Percentiles rank a stretch among this genome's conserved stretches.
Conservation (phyloP, 2,888 invertebrate species). For the Drosophila rellima region DNA sequence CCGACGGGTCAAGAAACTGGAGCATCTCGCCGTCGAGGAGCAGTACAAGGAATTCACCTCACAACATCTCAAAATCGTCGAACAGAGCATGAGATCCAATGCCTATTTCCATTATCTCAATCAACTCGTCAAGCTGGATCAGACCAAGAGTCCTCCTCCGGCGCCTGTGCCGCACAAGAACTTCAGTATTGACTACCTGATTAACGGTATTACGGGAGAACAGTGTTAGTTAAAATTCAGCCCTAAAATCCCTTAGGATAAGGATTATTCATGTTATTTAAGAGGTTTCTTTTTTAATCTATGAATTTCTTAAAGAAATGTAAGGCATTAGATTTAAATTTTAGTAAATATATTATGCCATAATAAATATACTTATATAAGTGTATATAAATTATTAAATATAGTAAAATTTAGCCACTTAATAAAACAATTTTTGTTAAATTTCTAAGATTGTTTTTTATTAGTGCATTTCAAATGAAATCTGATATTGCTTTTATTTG, state of each 20-base stretch:
- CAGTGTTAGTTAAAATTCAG: slow-evolving; percentile 15
- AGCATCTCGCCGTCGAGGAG: slow-evolving; percentile 78
- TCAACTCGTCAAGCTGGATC: slow-evolving; percentile 49
- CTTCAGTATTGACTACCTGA: slow-evolving; percentile 72
- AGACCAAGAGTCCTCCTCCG: slow-evolving; percentile 6
- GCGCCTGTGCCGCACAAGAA: slow-evolving; percentile 40
- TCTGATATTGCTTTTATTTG: too few relatives aligned
- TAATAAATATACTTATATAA: too few relatives aligned
- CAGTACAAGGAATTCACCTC: slow-evolving; percentile 75
- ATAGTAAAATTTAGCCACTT: too few relatives aligned
- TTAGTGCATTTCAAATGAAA: too few relatives aligned
- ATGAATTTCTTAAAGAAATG: slow-evolving; percentile 46
- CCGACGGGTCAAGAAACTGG: slow-evolving; percentile 81
- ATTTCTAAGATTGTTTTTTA: too few relatives aligned
- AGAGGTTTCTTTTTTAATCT: neutral
- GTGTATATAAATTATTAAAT: too few relatives aligned
- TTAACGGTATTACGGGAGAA: slow-evolving; percentile 47
- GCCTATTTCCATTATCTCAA: slow-evolving; percentile 77
- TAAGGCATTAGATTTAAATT: neutral
- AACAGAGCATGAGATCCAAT: slow-evolving; percentile 69
- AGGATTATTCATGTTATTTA: neutral
- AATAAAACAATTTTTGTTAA: too few relatives aligned
- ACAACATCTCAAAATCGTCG: slow-evolving; percentile 67
- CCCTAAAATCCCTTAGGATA: neutral
- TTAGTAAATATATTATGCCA: too few relatives aligned